Evolutionary conservation across 2,113 vertebrate genomes (phyloP).

Genomic region (Neodontobutis hainanensis): DNA sequence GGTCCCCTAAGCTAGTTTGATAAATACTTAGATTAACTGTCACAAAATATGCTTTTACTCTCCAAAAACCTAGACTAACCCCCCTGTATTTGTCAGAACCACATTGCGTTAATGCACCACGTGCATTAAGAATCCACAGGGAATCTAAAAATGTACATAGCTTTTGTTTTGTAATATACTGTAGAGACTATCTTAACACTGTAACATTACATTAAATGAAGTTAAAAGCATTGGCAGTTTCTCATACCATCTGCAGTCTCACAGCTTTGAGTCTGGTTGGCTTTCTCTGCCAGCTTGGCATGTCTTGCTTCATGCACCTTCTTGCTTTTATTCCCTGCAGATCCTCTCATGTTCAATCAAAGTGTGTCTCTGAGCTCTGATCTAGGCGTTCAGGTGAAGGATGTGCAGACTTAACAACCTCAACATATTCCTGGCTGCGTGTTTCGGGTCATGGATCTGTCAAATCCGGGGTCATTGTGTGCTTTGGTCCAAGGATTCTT

Average conservation of each 20-base stretch:
- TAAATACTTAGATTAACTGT: too few relatives aligned
- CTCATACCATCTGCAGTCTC: neutral
- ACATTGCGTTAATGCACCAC: too few relatives aligned
- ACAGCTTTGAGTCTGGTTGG: neutral
- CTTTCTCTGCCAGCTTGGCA: conserved; percentile 5
- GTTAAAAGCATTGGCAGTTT: neutral
- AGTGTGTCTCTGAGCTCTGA: neutral
- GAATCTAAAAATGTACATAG: too few relatives aligned
- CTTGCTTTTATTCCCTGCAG: conserved; percentile 2
- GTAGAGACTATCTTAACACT: too few relatives aligned
- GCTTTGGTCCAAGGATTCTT: conserved; percentile 1
- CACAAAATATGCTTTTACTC: too few relatives aligned
- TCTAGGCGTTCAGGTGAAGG: conserved; percentile 9
- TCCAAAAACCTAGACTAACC: too few relatives aligned
- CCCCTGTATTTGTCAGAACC: too few relatives aligned
- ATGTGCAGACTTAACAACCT: conserved; percentile 11
- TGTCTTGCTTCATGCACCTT: conserved; percentile 2
- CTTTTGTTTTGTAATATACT: too few relatives aligned
- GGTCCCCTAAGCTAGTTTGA: too few relatives aligned
- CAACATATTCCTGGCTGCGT: neutral
- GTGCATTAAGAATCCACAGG: too few relatives aligned
- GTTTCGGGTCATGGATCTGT: conserved; percentile 5
- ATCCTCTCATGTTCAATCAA: conserved; percentile 9
- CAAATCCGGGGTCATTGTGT: neutral
- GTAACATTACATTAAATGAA: neutral